Base-by-base conservation (phyloP, 1,140 invertebrate genomes). In the Apocrypta bakeri region DNA sequence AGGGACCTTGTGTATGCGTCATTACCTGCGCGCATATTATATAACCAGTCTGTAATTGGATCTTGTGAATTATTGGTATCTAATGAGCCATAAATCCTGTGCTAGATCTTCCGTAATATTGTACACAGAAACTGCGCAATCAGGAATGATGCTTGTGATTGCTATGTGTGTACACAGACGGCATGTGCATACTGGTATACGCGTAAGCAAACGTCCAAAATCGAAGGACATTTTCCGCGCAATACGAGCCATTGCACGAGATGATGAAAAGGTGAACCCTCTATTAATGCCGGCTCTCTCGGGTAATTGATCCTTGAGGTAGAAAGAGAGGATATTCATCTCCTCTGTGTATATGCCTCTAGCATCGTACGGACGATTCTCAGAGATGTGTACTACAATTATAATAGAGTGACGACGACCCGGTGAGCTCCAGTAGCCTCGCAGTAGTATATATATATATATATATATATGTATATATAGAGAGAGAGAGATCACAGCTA, bases 251-350 rank as follows among this genome's bases (percentile, higher is more conserved):
- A 63, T 11, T 11, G 48, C 2, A 37, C 33, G 48, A 56, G 21
- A 63, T 63, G 61, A 63, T 25, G 75, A 66, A 40, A 77, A 64
- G 17, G 17, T 31, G 29, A 76, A 33, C 56, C 8, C 64, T 68
- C 25, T 31, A 69, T 48, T 69, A 79, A 69, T 56, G 25, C 64
- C 21, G 12, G 2, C 33, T 9, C 33, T 37, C 33, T 37, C 33
- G 33, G n/a, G 76, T 48, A 79, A 79, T 79, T 79, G 64, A 79
- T 42, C 76, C 76, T 79, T 40, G 76, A 79, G 14, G 24, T 3
- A 31, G 76, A 79, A 78, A 78, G 33, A 78, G 76, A 29, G 2
- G 25, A 9, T 25, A 6, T 25, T 64, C 27, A 1, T 12, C 1
- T 31, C 9, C 21, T 4, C 11, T 68, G 27, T 68, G 42, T 37